phyloP scores from a whole-genome alignment of 2,888 invertebrate species.

The Platynereis dumerilii region DNA sequence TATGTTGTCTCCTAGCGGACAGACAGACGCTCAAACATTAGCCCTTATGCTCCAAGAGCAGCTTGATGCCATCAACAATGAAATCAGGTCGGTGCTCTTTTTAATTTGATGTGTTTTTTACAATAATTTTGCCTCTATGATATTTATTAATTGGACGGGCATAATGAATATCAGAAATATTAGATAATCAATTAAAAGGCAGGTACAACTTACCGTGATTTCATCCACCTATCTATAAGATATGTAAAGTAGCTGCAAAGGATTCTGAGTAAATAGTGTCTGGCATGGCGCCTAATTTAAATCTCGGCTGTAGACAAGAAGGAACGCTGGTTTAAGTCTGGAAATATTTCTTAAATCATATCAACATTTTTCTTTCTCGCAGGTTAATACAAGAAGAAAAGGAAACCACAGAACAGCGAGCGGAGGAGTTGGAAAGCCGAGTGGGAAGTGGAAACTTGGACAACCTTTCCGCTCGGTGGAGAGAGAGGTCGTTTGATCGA shows the following conservation, averaged over 20 bases:
- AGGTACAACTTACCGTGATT: too few species aligned
- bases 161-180: too few species aligned
- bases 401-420: slow-evolving; percentile 82
- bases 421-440: slow-evolving; percentile 95
- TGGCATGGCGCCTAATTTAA: too few species aligned
- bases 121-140: not conserved
- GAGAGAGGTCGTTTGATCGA: slow-evolving; percentile 71
- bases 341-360: too few species aligned
- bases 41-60: slow-evolving; percentile 99
- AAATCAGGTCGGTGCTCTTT: slow-evolving; percentile 73
- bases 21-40: slow-evolving; percentile 93
- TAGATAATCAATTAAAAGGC: too few species aligned
- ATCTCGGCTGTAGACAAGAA: too few species aligned
- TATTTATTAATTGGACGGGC: too few species aligned
- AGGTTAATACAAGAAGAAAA: slow-evolving; percentile 88
- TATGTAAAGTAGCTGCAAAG: too few species aligned
- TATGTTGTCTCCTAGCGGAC: slow-evolving; percentile 63
- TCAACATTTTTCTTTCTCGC: too few species aligned
- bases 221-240: too few species aligned
- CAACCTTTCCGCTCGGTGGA: slow-evolving; percentile 74
- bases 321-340: too few species aligned
- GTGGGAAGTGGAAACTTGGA: slow-evolving; percentile 80
- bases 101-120: not conserved
- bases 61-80: slow-evolving; percentile 99
- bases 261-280: too few species aligned